These are phyloP conservation scores for Bovichtus variegatus DNA, from an alignment of 2,797 vertebrate genomes.

Conservation along the genomic window DNA sequence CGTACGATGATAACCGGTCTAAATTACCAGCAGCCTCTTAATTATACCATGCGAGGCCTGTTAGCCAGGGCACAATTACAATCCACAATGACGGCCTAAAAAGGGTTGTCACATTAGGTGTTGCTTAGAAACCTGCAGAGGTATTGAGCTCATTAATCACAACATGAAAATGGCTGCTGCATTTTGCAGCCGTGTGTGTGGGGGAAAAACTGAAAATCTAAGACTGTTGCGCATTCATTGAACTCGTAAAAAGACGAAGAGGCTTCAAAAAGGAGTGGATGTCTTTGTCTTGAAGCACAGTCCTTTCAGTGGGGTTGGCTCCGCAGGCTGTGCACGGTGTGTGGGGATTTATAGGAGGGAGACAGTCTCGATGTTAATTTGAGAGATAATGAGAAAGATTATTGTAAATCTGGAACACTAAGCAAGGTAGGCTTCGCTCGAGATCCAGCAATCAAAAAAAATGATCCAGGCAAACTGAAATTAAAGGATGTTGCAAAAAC, in stretches of 20 bases:
- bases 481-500: not conserved
- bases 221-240: not conserved
- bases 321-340: not conserved
- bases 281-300: not conserved
- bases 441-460: not conserved
- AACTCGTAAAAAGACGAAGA: not conserved
- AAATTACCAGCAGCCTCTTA: conserved; percentile 51
- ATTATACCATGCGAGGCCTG: conserved; percentile 41
- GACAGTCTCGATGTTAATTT: conserved; percentile 1
- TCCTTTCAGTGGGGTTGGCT: not conserved
- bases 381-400: conserved; percentile 1
- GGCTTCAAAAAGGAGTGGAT: not conserved
- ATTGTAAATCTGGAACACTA: not conserved
- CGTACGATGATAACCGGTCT: conserved; percentile 16
- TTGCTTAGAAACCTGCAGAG: conserved; percentile 44
- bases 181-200: not conserved
- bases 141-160: conserved; percentile 44
- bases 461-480: not conserved
- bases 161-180: conserved; percentile 22
- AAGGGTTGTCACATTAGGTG: conserved; percentile 49
- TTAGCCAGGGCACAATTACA: conserved; percentile 50
- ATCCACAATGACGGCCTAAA: conserved; percentile 39
- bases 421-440: not conserved
- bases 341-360: not conserved
- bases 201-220: not conserved